Conservation (phyloP, 2,797 vertebrate species). For the Anabas testudineus region DNA sequence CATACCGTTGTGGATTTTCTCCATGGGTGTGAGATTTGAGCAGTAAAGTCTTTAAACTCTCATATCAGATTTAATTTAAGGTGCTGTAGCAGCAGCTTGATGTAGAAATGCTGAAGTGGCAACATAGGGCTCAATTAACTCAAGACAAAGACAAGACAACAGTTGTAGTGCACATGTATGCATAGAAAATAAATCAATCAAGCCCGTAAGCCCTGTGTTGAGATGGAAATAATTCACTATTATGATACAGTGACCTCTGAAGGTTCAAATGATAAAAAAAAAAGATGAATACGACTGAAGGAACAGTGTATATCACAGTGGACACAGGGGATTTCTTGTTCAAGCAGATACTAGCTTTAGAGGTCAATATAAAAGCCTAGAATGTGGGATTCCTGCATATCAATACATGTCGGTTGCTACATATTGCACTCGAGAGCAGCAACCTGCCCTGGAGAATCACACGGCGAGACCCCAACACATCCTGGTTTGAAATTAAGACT, state of each 20-base stretch:
- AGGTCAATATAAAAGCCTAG: constrained; percentile 32
- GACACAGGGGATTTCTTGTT: constrained; percentile 36
- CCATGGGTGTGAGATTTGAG: constrained; percentile 3
- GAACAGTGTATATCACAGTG: constrained; percentile 30
- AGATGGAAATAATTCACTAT: constrained; percentile 44
- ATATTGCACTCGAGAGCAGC: constrained; percentile 17
- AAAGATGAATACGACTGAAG: constrained; percentile 33
- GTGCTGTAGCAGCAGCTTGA: constrained; percentile 18
- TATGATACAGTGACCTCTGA: constrained; percentile 34
- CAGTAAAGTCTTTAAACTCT: constrained; percentile 19
- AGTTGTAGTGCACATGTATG: constrained; percentile 3
- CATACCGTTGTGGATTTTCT: constrained; percentile 10
- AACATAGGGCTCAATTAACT: constrained; percentile 17
- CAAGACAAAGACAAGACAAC: not conserved
- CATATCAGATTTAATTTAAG: constrained; percentile 3
- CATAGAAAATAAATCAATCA: constrained; percentile 14
- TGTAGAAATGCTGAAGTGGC: constrained; percentile 18
- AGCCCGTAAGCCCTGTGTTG: constrained; percentile 66
- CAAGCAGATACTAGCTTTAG: constrained; percentile 32
- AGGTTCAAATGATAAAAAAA: constrained; percentile 12
- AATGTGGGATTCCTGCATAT: constrained; percentile 45
- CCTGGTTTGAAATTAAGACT: constrained; percentile 35
- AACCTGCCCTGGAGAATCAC: constrained; percentile 32
- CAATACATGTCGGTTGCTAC: not conserved
- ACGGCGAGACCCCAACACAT: constrained; percentile 5